Base-by-base conservation (phyloP, 2,797 vertebrate species). In the Heliangelus exortis region DNA sequence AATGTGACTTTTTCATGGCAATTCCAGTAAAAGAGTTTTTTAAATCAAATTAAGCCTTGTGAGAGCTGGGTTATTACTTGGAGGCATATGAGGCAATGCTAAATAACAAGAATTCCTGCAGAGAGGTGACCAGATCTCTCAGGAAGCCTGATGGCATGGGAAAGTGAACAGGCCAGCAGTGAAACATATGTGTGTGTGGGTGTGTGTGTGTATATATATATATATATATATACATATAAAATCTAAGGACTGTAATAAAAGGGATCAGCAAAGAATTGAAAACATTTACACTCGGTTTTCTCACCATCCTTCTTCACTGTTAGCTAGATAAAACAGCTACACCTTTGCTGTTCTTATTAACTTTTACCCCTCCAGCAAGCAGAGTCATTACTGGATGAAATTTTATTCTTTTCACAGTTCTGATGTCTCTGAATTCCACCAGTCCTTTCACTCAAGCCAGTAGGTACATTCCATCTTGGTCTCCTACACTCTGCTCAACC, bases 161-260 rank as follows among this genome's bases (percentile, higher is more conserved):
- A 43, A 50, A 67, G 50, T 33, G 26, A 69, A 71, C 59, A 83
- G 54, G 47, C 22, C 67, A 79, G 45, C 45, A 82, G 33, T 19
- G 43, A 21, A 34, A 71, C 34, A 20, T 4, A 10, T 2, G 7
- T 4, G 11, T 16, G 31, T 47, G 39, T 16, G 61, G 5, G 26
- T 8, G 4, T 2, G 4, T 14, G 11, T 31, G 23, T 11, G 4
- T n/a, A 6, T 6, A 12, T 6, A 23, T 21, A 25, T 5, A 28
- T 39, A 62, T 72, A 68, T n/a, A 36, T 36, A 36, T 36, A 36
- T 36, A 36, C 36, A 59, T 25, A 8, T 16, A 68, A 28, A 17
- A 54, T 20, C 22, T 31, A 67, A 63, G 16, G 19, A 58, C 2
- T 80, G 54, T 2, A 74, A 69, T 47, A 41, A 59, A 81, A 81